Percentiles rank a stretch among this genome's conserved stretches.
Evolutionary conservation across 2,888 invertebrate species (phyloP).

Genomic region (Oscheius sp.): DNA sequence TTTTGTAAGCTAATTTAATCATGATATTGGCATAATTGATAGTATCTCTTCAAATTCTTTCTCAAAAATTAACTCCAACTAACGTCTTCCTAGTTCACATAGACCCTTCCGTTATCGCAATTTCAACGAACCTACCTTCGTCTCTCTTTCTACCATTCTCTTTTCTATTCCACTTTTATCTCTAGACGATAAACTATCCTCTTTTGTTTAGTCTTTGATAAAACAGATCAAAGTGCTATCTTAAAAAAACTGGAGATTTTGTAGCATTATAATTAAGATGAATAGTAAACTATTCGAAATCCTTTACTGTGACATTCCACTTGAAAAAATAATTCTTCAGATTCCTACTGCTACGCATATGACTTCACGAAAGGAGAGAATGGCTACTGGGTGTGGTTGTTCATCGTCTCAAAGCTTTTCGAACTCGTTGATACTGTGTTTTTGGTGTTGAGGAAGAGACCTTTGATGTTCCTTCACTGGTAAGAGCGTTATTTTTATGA

Average conservation of each 20-base stretch:
- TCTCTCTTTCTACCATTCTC: no score
- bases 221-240: neutral
- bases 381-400: constrained; percentile 62
- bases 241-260: constrained; percentile 2
- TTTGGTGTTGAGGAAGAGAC: constrained; percentile 46
- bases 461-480: constrained; percentile 52
- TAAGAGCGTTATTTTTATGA: neutral
- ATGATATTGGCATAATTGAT: no score
- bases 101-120: no score
- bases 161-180: no score
- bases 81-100: no score
- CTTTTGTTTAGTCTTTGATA: neutral
- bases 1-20: no score
- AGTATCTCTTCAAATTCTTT: no score
- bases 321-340: constrained; percentile 46
- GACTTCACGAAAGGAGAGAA: constrained; percentile 54
- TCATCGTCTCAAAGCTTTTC: constrained; percentile 43
- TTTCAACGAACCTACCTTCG: no score
- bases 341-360: constrained; percentile 54
- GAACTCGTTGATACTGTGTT: constrained; percentile 49
- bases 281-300: no score
- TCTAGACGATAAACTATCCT: neutral
- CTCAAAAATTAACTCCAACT: no score
- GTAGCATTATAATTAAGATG: no score
- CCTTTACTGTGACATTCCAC: no score